Conservation (phyloP, 1,140 invertebrate genomes). For the Rhynchophorus ferrugineus region DNA sequence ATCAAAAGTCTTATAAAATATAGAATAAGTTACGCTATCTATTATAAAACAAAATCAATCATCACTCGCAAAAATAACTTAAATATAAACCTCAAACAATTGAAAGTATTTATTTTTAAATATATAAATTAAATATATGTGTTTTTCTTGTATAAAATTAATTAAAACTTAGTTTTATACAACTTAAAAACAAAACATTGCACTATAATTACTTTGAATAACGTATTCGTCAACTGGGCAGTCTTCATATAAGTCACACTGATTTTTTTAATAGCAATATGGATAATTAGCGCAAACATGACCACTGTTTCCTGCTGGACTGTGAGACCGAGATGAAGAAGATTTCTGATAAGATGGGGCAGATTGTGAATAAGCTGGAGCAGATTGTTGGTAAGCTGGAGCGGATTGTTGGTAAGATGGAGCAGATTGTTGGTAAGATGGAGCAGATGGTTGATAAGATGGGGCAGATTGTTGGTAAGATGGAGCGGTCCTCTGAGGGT, state of each 20-base stretch:
- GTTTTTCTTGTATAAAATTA: slow-evolving; percentile 23
- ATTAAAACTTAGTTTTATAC: slow-evolving; percentile 14
- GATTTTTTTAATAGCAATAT: slow-evolving; percentile 41
- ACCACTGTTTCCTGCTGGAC: slow-evolving; percentile 47
- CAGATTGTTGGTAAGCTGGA: slow-evolving; percentile 2
- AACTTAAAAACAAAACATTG: slow-evolving; percentile 16
- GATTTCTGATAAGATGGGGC: slow-evolving; percentile 15
- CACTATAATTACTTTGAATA: slow-evolving; percentile 16
- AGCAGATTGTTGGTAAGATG: slow-evolving; percentile 2
- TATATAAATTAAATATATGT: too few species aligned
- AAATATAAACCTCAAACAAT: too few species aligned
- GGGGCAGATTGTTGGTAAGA: slow-evolving; percentile 5
- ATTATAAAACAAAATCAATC: too few species aligned
- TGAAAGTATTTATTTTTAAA: too few species aligned
- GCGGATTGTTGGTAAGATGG: slow-evolving; percentile 29
- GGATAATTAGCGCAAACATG: slow-evolving; percentile 52
- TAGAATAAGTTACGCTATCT: too few species aligned
- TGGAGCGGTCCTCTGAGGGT: slow-evolving; percentile 1
- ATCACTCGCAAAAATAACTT: too few species aligned
- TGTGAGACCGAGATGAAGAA: slow-evolving; percentile 28
- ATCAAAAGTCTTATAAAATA: too few species aligned
- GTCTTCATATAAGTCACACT: slow-evolving; percentile 4
- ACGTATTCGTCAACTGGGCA: slow-evolving; percentile 33
- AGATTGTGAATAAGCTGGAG: slow-evolving; percentile 24
- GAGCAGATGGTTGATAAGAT: slow-evolving; percentile 27